phyloP scores from a whole-genome alignment of 92 coral and sea anemone genomes.

The Actinostola sp. region DNA sequence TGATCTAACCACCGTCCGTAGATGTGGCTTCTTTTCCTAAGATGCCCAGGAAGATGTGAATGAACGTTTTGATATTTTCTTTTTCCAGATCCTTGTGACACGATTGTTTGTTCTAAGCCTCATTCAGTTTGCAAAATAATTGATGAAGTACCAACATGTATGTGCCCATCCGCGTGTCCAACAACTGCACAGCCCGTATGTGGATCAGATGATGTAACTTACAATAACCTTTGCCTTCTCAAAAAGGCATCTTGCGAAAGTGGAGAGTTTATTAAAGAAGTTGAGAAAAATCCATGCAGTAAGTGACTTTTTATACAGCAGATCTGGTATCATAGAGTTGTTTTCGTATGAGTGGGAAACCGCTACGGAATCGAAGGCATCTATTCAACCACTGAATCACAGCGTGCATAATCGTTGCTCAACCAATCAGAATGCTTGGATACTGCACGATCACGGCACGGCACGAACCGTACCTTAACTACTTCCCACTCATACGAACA shows the following conservation, averaged over 20 bases:
- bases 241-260: conserved; percentile 48
- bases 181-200: conserved; percentile 44
- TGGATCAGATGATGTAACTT: conserved; percentile 61
- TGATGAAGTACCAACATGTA: conserved; percentile 47
- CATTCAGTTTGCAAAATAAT: conserved; percentile 49
- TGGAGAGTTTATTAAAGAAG: conserved; percentile 17
- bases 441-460: no score
- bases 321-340: no score
- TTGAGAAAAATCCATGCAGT: conserved; percentile 55
- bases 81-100: conserved; percentile 64
- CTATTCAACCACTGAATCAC: no score
- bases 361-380: no score
- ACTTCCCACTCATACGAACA: no score
- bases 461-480: no score
- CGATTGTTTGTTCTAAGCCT: conserved; percentile 54
- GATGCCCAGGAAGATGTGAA: no score
- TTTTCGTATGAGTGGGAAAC: no score
- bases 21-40: no score
- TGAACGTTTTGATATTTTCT: neutral
- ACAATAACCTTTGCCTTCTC: conserved; percentile 54
- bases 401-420: no score
- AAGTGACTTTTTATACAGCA: conserved; percentile 10
- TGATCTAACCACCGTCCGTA: no score
- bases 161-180: conserved; percentile 55
- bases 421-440: no score